Evolutionary conservation across 2,113 vertebrate genomes (phyloP), one percentile per base, ranked within the genome.

Genomic region (Turnix velox): DNA sequence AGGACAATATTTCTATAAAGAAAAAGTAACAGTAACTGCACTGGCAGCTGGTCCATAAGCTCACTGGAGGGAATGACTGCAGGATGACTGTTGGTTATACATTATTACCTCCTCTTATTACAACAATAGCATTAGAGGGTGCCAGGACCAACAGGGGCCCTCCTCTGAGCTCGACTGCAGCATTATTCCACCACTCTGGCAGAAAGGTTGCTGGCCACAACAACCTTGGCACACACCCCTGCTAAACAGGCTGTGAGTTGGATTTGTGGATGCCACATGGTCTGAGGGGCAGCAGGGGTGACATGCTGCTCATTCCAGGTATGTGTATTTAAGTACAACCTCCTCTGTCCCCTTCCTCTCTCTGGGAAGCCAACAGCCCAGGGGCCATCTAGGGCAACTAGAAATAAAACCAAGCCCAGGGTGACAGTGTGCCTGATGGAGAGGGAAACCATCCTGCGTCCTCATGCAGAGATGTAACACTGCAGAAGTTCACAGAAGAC

Each of bases 1-100:
- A 99, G 97, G 27, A 99, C 45, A n/a, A 98, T 96, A 88, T 98
- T 99, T 96, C 99, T 99, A 45, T 31, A 90, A 95, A 71, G 51
- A 52, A 84, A 51, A 58, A 79, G 46, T 10, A 82, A 76, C 61
- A 94, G 49, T 28, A 79, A 92, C 8, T 66, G 49, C 42, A 78
- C 30, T 35, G 45, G 31, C 15, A 90, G 33, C 30, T 67, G 39
- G 12, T 45, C 10, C 28, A 10, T 15, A 42, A 27, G 24, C 31
- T 58, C 30, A 62, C 13, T 9, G 55, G n/a, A 23, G 35, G 35
- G 7, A 65, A 15, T 10, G 24, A 55, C 10, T 28, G 61, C 61
- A 84, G 61, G n/a, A 22, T 12, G n/a, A 57, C 7, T 4, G 3
- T 0, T 42, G 58, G 39, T 75, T 55, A 40, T 19, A 15, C 16